Evolutionary conservation across 2,797 vertebrate genomes (phyloP).

Genomic region (Falco columbarius): DNA sequence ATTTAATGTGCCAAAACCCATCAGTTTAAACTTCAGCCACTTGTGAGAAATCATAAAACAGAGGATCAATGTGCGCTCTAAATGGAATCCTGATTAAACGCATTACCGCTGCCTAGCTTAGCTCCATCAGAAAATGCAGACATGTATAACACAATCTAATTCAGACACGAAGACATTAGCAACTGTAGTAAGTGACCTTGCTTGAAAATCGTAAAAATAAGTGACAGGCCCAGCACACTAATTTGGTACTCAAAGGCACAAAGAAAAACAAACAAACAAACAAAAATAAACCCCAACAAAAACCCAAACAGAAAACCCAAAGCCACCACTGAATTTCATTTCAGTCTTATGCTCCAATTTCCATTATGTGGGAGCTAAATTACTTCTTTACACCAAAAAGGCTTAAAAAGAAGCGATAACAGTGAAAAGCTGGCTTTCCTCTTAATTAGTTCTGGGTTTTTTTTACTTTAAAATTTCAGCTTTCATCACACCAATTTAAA

Average conservation of each 20-base stretch:
- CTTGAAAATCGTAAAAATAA: background rate
- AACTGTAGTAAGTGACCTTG: background rate
- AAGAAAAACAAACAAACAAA: background rate
- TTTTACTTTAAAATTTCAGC: background rate
- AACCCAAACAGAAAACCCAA: background rate
- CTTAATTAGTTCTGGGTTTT: background rate
- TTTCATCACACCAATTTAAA: background rate
- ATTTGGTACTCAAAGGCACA: background rate
- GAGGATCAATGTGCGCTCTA: background rate
- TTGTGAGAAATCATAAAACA: constrained; percentile 22
- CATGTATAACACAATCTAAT: background rate
- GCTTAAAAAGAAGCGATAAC: background rate
- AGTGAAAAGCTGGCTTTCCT: background rate
- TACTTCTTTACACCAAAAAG: background rate
- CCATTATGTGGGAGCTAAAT: background rate
- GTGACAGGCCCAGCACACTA: background rate
- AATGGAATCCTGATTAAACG: background rate
- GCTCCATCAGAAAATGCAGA: background rate
- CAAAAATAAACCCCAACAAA: too few species aligned
- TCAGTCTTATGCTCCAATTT: background rate
- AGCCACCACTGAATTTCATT: background rate
- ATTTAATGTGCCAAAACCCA: background rate
- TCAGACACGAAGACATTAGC: background rate
- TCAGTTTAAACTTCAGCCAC: background rate
- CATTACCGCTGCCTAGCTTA: background rate